Base-by-base conservation (phyloP, 1,140 invertebrate species). In the Psilanteris sp. region DNA sequence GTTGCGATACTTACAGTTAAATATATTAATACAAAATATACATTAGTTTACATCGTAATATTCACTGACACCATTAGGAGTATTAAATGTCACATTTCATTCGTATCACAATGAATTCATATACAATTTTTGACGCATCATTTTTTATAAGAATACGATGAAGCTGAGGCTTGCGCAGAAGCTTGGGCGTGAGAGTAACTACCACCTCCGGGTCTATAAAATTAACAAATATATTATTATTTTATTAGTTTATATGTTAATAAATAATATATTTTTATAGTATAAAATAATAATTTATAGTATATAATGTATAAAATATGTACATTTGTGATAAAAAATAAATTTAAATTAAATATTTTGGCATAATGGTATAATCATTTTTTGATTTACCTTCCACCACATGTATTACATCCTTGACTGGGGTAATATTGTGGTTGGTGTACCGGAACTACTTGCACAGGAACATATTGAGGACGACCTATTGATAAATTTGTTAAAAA, bases 381-480 rank as follows among this genome's bases (percentile, higher is more conserved):
- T n/a, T n/a, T n/a, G n/a, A 32, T 6, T 39, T 39, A 39, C 36
- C 31, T 4, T 14, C 52, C 32, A 4, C 52, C 52, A 7, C 52
- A 57, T 14, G 52, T 57, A 14, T 16, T 57, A 32, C 52, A 57
- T 24, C 52, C 52, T 22, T 57, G 15, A 31, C 22, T 43, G 0
- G 29, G 29, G 8, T 50, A 50, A 24, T 46, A 50, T 61, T 41
- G 15, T 10, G 52, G 44, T 34, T 72, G 46, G 7, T 48, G 43
- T 16, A 79, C 66, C 16, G 77, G 77, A 15, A 79, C 50, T 8
- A 82, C 55, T 36, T 75, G 48, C 7, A 81, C 55, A 31, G 77
- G 78, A 24, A 79, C 27, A 10, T 66, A 44, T 11, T 18, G 16
- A 1, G 36, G 52, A 37, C 32, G 67, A 8, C 9, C 37, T 52